Conservation (phyloP, 2,113 vertebrate genomes). For the Hucho hucho region DNA sequence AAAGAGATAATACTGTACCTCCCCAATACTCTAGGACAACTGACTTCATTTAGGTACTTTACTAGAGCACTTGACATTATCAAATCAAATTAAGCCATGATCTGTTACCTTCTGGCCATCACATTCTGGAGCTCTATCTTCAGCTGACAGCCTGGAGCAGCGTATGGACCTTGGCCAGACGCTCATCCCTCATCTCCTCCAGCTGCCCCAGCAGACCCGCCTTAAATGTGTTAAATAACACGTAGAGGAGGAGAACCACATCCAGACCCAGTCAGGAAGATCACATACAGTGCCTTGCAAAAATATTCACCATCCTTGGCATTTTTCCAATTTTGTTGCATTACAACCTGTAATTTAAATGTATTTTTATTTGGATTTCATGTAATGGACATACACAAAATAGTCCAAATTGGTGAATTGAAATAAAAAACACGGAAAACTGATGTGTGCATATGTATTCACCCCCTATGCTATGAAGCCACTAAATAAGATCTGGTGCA, state of each 20-base stretch:
- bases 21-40: neutral
- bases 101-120: constrained; percentile 75
- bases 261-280: neutral
- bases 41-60: neutral
- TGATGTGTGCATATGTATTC: no score
- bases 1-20: neutral
- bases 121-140: constrained; percentile 80
- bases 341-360: no score
- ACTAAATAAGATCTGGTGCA: no score
- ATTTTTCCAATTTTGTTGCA: no score
- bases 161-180: constrained; percentile 87
- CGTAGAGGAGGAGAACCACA: constrained; percentile 65
- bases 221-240: constrained; percentile 97
- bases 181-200: constrained; percentile 88
- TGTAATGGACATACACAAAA: no score
- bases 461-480: no score
- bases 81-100: constrained; percentile 1
- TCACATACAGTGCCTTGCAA: neutral
- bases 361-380: no score
- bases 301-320: no score
- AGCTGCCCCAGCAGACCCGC: constrained; percentile 85
- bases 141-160: constrained; percentile 86
- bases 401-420: no score
- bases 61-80: neutral
- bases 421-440: no score